Evolutionary conservation across 2,888 invertebrate species (phyloP), one percentile per base, ranked within the genome.

Genomic region (Dasysyrphus tricinctus): DNA sequence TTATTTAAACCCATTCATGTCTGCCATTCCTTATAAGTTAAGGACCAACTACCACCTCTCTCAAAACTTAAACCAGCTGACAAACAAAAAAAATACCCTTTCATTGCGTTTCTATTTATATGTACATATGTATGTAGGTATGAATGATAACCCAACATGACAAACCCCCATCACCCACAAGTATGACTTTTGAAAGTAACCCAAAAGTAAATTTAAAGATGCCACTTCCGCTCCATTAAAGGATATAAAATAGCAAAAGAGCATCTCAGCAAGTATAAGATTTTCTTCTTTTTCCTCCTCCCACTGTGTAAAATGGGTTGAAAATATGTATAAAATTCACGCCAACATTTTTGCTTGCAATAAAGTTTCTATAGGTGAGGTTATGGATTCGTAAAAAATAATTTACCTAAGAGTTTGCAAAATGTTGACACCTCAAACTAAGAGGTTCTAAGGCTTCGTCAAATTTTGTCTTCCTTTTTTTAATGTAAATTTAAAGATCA

Each of bases 211-310:
- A 73, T 78, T 81, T 74, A 54, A 85, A 81, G 77, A 85, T 57
- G 69, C 80, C 69, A 73, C 81, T 85, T 85, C 69, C 76, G 85
- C 77, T 57, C 72, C 69, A 80, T 85, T 78, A 74, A 47, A 72
- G 47, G 84, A 77, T 73, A 72, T 57, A 69, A 80, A 85, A 69
- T 54, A 32, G 34, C 34, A 73, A 67, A 32, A 54, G 39, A 61
- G 42, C 51, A 80, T 29, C 69, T 29, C 69, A 67, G 14, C 51
- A 24, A 37, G 44, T 6, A 42, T n/a, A 29, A 44, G 24, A 42
- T 44, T 63, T 44, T 47, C 42, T 12, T 51, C 8, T 9, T 29
- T 42, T 44, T 14, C 14, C 16, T 32, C 42, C 12, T 11, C 32
- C 5, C 8, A 2, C 34, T 39, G 2, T 16, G 8, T n/a, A n/a